Percentiles rank a stretch among this genome's conserved stretches.
Evolutionary conservation across 2,888 invertebrate genomes (phyloP).

Genomic region (Diaperis boleti): DNA sequence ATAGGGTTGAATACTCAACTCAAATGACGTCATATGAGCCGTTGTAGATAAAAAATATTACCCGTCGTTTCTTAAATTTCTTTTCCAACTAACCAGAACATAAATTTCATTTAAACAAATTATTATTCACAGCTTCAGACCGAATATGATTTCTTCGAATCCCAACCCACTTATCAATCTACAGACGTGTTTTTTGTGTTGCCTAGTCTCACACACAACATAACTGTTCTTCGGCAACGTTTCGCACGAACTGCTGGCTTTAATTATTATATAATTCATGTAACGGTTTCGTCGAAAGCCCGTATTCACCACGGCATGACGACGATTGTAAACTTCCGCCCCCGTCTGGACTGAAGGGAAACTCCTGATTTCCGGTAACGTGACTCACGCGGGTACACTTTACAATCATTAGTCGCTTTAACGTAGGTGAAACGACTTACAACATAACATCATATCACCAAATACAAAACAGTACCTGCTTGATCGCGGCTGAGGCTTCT

Average conservation of each 20-base stretch:
- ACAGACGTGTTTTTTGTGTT: no score
- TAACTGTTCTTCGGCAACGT: not conserved
- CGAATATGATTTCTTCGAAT: no score
- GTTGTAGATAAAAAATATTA: no score
- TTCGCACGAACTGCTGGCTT: conserved; percentile 19
- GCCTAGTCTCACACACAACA: conserved; percentile 16
- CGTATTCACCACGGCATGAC: conserved; percentile 11
- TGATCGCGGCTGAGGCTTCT: conserved; percentile 7
- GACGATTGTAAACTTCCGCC: conserved; percentile 28
- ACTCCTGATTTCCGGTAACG: conserved; percentile 30
- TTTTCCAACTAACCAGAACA: no score
- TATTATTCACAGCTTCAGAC: no score
- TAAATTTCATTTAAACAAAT: no score
- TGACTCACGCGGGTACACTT: conserved; percentile 16
- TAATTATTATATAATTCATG: conserved; percentile 22
- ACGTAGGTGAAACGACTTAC: conserved; percentile 13
- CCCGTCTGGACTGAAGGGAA: conserved; percentile 17
- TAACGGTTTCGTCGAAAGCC: conserved; percentile 18
- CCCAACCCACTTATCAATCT: no score
- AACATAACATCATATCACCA: conserved; percentile 1
- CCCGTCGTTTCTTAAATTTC: no score
- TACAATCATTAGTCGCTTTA: conserved; percentile 6
- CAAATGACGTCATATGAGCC: no score
- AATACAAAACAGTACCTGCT: conserved; percentile 13
- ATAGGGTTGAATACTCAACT: no score